A percentile compares a stretch with the other conserved stretches of the same genome.
phyloP scores from a whole-genome alignment of 2,113 vertebrate genomes.

The Anolis carolinensis region DNA sequence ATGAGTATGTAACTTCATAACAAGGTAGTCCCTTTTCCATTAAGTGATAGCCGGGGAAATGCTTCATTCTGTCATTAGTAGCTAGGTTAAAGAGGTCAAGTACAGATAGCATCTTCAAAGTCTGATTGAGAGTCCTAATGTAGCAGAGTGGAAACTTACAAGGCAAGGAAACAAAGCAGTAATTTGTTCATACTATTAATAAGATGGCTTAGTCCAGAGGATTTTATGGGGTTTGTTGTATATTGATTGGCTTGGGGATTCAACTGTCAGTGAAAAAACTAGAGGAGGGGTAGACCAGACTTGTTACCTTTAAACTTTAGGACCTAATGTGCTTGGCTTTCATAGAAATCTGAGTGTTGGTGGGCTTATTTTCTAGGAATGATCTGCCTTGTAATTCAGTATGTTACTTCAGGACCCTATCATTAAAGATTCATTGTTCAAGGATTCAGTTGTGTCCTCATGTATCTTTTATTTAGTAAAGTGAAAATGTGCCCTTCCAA shows the following conservation, averaged over 20 bases:
- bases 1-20: background rate
- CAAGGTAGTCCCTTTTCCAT: background rate
- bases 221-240: background rate
- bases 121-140: background rate
- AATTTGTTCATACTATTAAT: background rate
- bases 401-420: background rate
- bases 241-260: background rate
- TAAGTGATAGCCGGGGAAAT: background rate
- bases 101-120: background rate
- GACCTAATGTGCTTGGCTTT: background rate
- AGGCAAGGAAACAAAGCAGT: background rate
- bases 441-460: background rate
- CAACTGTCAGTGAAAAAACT: no score
- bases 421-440: background rate
- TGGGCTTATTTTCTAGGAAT: background rate
- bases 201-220: background rate
- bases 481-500: no score
- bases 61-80: background rate
- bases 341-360: background rate
- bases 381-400: background rate
- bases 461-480: no score
- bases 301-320: background rate
- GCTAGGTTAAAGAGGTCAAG: background rate
- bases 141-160: background rate
- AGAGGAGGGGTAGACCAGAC: background rate